Evolutionary conservation across 2,797 vertebrate genomes (phyloP).

Genomic region (Lacerta agilis): DNA sequence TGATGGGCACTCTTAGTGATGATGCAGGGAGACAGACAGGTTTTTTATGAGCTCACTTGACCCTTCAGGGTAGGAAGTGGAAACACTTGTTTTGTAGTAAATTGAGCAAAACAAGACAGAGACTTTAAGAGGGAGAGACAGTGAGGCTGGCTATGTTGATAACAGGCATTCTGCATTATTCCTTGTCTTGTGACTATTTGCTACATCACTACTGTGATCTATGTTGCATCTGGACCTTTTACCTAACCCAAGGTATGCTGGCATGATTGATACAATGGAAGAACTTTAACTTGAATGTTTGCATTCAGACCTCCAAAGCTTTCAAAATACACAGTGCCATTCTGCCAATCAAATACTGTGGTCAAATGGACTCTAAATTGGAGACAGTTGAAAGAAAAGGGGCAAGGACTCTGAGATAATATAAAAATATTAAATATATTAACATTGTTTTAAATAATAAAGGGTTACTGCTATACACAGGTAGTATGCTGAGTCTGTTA

Average conservation of each 20-base stretch:
- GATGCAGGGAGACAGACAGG: slow-evolving; percentile 64
- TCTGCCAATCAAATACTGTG: not conserved
- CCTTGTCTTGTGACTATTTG: not conserved
- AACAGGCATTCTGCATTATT: slow-evolving; percentile 21
- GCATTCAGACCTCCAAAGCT: not conserved
- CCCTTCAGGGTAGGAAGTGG: slow-evolving; percentile 68
- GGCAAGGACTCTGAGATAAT: not conserved
- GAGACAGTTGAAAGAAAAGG: not conserved
- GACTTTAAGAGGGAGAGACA: slow-evolving; percentile 56
- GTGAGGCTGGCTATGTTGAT: slow-evolving; percentile 41
- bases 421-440: not conserved
- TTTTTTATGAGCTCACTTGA: slow-evolving; percentile 65
- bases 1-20: slow-evolving; percentile 59
- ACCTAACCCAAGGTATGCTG: not conserved
- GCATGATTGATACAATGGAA: not conserved
- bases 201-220: not conserved
- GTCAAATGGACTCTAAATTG: not conserved
- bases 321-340: not conserved
- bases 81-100: slow-evolving; percentile 69
- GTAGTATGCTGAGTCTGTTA: not conserved
- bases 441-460: not conserved
- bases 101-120: slow-evolving; percentile 71
- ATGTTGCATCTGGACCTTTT: not conserved
- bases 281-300: not conserved
- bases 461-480: not conserved